Percentiles rank a stretch among this genome's conserved stretches.
Evolutionary conservation across 2,888 invertebrate genomes (phyloP).

Genomic region (Chydorus sphaericus): DNA sequence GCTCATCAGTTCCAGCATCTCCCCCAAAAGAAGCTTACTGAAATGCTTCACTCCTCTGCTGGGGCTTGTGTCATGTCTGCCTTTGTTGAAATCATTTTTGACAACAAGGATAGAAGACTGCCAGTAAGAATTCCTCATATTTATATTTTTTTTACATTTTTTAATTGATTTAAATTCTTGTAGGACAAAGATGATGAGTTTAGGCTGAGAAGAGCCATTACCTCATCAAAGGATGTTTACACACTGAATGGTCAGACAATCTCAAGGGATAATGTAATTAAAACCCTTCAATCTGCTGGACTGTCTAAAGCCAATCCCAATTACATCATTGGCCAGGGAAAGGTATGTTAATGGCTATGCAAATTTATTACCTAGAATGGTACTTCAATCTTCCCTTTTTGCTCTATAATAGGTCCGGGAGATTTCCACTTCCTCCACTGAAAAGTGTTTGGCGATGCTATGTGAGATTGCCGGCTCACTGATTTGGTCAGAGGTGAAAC

Average conservation of each 20-base stretch:
- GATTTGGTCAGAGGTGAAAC: constrained; percentile 94
- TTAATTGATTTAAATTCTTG: too few species aligned
- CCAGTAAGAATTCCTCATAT: constrained; percentile 74
- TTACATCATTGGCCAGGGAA: constrained; percentile 99
- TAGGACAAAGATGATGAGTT: constrained; percentile 98
- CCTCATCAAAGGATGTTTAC: constrained; percentile 98
- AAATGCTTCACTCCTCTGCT: constrained; percentile 94
- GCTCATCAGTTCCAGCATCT: constrained; percentile 98
- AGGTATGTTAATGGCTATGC: too few species aligned
- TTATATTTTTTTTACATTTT: too few species aligned
- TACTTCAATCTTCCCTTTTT: too few species aligned
- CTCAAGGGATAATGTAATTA: constrained; percentile 91
- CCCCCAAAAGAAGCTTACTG: constrained; percentile 87
- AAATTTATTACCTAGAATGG: too few species aligned
- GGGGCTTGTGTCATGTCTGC: constrained; percentile 92
- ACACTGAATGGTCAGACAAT: constrained; percentile 97
- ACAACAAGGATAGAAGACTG: constrained; percentile 89
- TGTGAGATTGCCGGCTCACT: constrained; percentile 92
- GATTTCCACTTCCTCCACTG: constrained; percentile 98
- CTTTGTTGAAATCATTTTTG: constrained; percentile 98
- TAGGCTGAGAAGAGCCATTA: constrained; percentile 88
- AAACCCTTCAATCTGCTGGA: constrained; percentile 93
- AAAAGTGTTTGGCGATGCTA: constrained; percentile 81
- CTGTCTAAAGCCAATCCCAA: constrained; percentile 98
- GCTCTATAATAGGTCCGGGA: too few species aligned